These are phyloP conservation scores for Galbula dea DNA, from an alignment of 2,113 vertebrate species.

Conservation along the genomic window DNA sequence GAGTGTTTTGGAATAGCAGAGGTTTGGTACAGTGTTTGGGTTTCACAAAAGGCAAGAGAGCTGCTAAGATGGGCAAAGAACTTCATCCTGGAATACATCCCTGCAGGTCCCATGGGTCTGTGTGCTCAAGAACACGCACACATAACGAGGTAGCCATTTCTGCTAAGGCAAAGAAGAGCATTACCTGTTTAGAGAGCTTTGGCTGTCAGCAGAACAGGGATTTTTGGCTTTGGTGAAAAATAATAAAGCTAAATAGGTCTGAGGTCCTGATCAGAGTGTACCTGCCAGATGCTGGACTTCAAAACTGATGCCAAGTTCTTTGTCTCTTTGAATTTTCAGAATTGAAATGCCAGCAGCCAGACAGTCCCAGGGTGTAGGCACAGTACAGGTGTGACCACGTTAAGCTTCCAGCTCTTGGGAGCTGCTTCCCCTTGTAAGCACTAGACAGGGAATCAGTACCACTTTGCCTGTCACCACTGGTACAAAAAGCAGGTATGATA, in stretches of 20 bases:
- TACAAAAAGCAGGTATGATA: background rate
- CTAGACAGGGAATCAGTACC: background rate
- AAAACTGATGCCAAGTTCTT: background rate
- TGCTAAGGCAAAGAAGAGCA: background rate
- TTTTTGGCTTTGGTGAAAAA: background rate
- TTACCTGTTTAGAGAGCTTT: background rate
- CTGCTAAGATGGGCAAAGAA: background rate
- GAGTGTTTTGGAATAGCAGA: background rate
- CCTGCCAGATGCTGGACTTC: background rate
- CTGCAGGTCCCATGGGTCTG: background rate
- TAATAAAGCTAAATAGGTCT: background rate
- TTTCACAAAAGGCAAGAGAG: background rate
- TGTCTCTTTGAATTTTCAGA: background rate
- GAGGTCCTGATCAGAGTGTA: background rate
- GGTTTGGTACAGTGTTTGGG: background rate
- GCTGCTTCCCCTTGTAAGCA: background rate
- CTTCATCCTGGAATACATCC: background rate
- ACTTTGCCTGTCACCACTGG: slow-evolving; percentile 22
- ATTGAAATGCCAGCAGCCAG: background rate
- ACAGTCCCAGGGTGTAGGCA: background rate
- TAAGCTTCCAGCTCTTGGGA: background rate
- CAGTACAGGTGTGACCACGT: background rate
- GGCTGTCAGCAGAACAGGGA: background rate
- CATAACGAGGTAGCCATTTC: background rate
- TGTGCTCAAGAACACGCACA: background rate